Evolutionary conservation across 1,140 invertebrate species (phyloP), one percentile per base, ranked within the genome.

Genomic region (Pseudoatta argentina): DNA sequence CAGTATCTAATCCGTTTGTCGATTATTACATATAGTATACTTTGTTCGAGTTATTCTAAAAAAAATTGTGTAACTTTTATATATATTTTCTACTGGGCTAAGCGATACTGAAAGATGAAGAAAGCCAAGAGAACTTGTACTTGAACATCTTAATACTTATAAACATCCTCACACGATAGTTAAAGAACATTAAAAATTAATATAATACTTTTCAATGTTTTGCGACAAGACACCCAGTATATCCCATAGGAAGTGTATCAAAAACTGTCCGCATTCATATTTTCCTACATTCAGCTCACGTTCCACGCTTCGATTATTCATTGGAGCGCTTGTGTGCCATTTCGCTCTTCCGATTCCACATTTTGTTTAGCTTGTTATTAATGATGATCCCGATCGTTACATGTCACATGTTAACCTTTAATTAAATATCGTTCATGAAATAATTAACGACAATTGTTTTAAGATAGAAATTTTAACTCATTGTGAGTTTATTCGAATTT

Each of bases 231-330:
- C 53, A 72, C 53, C 67, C 34, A 21, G 53, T 73, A 73, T 21
- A 82, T 73, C 5, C 24, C 39, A n/a, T 24, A 59, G 21, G 39
- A n/a, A 18, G 34, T 82, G 51, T 59, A 82, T 82, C 53, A 59
- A 82, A 82, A 82, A 72, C 24, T 59, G 66, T 82, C 21, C n/a
- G 55, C 53, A 81, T 59, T 71, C 34, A 44, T n/a, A 72, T 73
- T 73, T 72, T 82, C 61, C 39, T 18, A 69, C 51, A 85, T 27
- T 87, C 89, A 86, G 86, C 85, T 77, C 78, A 76, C 64, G 71
- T 69, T 87, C 71, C 73, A 79, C 76, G 86, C 86, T 88, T 81
- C 83, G 69, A 77, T 88, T 57, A 64, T 85, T 79, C 44, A 81
- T 81, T 51, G 76, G 53, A 69, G 78, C 67, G 27, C 57, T 57